Evolutionary conservation across 37 sponge, comb jelly and placozoan species (phyloP), one percentile per base, ranked within the genome.

Genomic region (Halisarca cf. caerulea): DNA sequence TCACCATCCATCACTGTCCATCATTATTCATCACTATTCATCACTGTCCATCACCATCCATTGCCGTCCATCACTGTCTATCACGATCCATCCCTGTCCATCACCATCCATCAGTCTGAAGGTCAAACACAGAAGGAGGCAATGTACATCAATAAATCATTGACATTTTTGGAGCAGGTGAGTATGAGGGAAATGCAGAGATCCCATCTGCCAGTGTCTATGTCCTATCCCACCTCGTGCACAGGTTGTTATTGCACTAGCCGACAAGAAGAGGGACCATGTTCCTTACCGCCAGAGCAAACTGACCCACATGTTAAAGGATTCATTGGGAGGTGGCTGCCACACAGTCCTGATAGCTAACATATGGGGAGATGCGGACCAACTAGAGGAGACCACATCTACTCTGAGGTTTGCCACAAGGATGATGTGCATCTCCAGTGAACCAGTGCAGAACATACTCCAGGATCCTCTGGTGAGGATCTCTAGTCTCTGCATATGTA

Each of bases 111-210:
- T 8, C 69, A 95, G 94, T 88, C 91, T 20, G 84, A 62, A 61
- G 96, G 96, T 15, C 25, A 60, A 2, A 91, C 88, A 27, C 88
- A 92, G 64, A 87, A 88, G 59, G 99, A 98, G 66, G 97, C 99
- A 40, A 86, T 98, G 85, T 90, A 94, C 93, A 98, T 98, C 72
- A 98, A 98, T 88, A 91, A 90, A 39, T 96, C 97, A n/a, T 84
- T 98, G 15, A 90, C 99, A 42, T 98, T 96, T 82, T 85, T 98
- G 40, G 99, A 98, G 70, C 99, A 98, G 87, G 88, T 90, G 68
- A 66, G n/a, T n/a, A n/a, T n/a, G n/a, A n/a, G n/a, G n/a, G n/a
- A n/a, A n/a, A n/a, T n/a, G n/a, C n/a, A n/a, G n/a, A n/a, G n/a
- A n/a, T n/a, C n/a, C n/a, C n/a, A 21, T 61, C 4, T 37, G n/a